These are phyloP conservation scores for Pipistrellus nathusii DNA, from an alignment of 2,797 vertebrate species.

Conservation along the genomic window DNA sequence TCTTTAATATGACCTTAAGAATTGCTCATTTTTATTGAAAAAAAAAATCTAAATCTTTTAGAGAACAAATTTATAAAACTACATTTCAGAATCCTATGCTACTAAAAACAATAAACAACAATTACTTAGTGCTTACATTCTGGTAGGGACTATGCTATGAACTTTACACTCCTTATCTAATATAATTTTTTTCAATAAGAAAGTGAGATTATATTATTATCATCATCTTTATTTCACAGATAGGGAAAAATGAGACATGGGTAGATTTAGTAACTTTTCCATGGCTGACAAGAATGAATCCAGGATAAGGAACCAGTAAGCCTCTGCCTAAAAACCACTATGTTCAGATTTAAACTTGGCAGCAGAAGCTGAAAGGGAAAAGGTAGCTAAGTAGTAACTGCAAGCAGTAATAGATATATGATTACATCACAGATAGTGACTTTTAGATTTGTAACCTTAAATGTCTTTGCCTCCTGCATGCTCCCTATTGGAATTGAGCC, in stretches of 20 bases:
- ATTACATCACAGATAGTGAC: background rate
- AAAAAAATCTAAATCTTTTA: conserved; percentile 14
- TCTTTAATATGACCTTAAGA: conserved; percentile 17
- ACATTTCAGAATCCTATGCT: background rate
- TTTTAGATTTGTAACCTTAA: conserved; percentile 49
- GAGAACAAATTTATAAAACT: background rate
- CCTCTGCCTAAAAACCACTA: background rate
- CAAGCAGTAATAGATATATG: background rate
- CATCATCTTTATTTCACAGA: conserved; percentile 74
- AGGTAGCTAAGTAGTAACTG: conserved; percentile 12
- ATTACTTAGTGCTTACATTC: background rate
- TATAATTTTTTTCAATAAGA: background rate
- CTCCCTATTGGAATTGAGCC: no score
- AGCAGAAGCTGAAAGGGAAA: conserved; percentile 25
- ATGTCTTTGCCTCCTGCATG: background rate
- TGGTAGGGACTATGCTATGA: background rate
- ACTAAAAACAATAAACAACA: background rate
- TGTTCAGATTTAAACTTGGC: background rate
- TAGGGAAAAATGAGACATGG: conserved; percentile 71
- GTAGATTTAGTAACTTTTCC: conserved; percentile 77
- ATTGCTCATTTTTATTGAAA: background rate
- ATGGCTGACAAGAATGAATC: background rate
- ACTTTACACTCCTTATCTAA: background rate
- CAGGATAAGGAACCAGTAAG: background rate
- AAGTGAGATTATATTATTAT: background rate